Evolutionary conservation across 2,113 vertebrate genomes (phyloP), one percentile per base, ranked within the genome.

Genomic region (Beaufortia kweichowensis): DNA sequence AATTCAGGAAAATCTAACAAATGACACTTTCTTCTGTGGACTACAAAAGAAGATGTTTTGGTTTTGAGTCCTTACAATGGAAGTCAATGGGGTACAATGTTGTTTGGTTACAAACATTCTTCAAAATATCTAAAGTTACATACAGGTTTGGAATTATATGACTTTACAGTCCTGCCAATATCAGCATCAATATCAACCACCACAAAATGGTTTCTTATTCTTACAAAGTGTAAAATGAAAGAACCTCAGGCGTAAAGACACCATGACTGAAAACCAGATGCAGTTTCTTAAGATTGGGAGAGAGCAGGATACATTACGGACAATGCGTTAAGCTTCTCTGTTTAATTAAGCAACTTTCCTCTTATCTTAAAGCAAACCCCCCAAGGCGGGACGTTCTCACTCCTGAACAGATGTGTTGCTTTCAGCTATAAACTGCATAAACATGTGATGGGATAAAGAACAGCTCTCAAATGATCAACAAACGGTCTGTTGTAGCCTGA

Each of bases 251-350:
- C 46, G 33, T 56, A 61, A 60, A 65, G 75, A 75, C 69, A 75
- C 28, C 19, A 67, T 35, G 66, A 71, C 26, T 33, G 71, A 78
- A 78, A 41, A 68, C 33, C 72, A 74, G 48, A 78, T 88, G 86
- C 84, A 86, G 82, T 89, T 87, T 88, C 86, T 39, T 76, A 56
- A 59, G 84, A 82, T 84, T 87, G 84, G 75, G 50, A 82, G 56
- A 83, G 70, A 10, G 81, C 43, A 75, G 75, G 85, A 89, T 90
- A 89, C 83, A 89, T 90, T 85, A 87, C 21, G 12, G 75, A 77
- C 21, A 43, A 65, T 68, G 77, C 69, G 77, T 83, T 89, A 87
- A 90, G 35, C 78, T 81, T 67, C 76, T 82, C 69, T 3, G 74
- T 84, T 86, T 88, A 88, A 88, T 89, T 86, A 90, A 74, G 62